Conservation (phyloP, 2,797 vertebrate genomes). For the Gymnoscopelus microlampas region DNA sequence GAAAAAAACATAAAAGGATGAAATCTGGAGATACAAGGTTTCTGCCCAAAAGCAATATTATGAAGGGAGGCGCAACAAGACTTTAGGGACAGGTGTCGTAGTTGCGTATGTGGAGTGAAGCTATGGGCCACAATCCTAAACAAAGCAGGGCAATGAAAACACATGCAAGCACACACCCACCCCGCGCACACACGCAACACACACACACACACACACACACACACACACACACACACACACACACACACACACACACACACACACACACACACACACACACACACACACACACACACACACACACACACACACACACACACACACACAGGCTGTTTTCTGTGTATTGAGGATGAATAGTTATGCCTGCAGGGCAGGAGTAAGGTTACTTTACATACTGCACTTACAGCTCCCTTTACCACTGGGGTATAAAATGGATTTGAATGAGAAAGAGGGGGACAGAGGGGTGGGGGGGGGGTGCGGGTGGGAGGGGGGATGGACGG, state of each 20-base stretch:
- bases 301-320: conserved; percentile 37
- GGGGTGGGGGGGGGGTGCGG: conserved; percentile 53
- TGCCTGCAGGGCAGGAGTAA: conserved; percentile 70
- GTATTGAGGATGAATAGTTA: conserved; percentile 66
- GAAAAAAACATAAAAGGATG: too few species aligned
- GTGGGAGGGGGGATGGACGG: conserved; percentile 26
- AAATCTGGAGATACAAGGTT: too few species aligned
- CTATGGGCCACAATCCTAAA: conserved; percentile 60
- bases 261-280: conserved; percentile 31
- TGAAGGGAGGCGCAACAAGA: conserved; percentile 44
- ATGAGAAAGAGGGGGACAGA: conserved; percentile 87
- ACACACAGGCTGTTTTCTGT: conserved; percentile 61
- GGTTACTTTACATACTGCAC: conserved; percentile 85
- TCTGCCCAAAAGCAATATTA: neutral
- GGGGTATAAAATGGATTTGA: conserved; percentile 91
- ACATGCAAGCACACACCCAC: conserved; percentile 30
- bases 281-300: conserved; percentile 23
- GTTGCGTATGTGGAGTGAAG: conserved; percentile 58
- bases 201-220: conserved; percentile 20
- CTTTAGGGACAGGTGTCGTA: conserved; percentile 67
- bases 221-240: conserved; percentile 22
- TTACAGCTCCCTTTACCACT: conserved; percentile 86
- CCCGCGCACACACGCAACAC: conserved; percentile 30
- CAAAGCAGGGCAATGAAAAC: conserved; percentile 59
- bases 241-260: conserved; percentile 16